phyloP scores from a whole-genome alignment of 2,113 vertebrate genomes.

The Otolemur garnettii region DNA sequence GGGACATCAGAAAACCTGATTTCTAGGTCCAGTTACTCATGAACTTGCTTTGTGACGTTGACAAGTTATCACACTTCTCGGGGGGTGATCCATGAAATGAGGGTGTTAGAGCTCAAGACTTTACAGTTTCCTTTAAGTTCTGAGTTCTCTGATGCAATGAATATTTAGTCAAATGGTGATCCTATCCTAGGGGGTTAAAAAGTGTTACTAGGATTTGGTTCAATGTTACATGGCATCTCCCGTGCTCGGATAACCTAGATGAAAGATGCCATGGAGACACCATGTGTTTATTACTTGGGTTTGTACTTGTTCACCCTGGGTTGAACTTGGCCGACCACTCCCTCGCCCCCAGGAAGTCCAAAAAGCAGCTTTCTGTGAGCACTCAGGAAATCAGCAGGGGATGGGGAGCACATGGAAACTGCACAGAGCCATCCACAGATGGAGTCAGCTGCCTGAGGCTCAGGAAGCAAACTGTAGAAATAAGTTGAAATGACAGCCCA shows the following conservation, averaged over 20 bases:
- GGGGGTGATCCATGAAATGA: not conserved
- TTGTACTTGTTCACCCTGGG: not conserved
- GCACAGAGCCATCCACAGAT: not conserved
- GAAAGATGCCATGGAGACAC: not conserved
- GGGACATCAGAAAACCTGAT: not conserved
- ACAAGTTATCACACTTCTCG: not conserved
- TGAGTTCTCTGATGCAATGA: not conserved
- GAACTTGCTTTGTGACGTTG: constrained; percentile 11
- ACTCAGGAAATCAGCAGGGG: not conserved
- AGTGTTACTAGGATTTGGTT: not conserved
- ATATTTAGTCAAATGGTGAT: not conserved
- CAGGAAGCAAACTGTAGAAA: constrained; percentile 57
- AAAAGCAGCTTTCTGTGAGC: not conserved
- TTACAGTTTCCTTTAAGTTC: not conserved
- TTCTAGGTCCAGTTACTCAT: not conserved
- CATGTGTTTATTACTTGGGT: not conserved
- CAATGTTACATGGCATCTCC: fast-evolving
- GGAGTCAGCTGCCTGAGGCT: constrained; percentile 12
- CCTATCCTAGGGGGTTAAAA: not conserved
- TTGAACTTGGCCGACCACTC: not conserved
- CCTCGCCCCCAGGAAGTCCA: not conserved
- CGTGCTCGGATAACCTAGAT: not conserved
- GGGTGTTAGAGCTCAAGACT: not conserved
- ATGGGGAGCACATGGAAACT: not conserved
- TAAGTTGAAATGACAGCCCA: constrained; percentile 46